Conservation (phyloP, 1,140 invertebrate species). For the Sipha flava region DNA sequence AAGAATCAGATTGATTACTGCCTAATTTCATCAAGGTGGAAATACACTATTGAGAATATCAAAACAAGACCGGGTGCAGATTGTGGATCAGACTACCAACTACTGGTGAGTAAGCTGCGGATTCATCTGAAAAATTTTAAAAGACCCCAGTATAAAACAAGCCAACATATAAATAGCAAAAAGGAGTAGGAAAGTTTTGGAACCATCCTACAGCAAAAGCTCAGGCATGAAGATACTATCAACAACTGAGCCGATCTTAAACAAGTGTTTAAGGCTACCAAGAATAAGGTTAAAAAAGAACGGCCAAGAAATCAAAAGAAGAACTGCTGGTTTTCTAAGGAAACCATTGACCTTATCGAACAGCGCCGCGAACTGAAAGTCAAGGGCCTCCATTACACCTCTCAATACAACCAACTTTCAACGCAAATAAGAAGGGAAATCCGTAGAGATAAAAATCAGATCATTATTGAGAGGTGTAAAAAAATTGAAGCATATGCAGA, state of each 20-base stretch:
- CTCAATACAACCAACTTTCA: not conserved
- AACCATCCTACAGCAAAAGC: not conserved
- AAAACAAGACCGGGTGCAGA: conserved; percentile 33
- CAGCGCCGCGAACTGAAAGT: conserved; percentile 3
- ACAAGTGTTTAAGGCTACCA: not conserved
- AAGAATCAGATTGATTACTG: conserved; percentile 38
- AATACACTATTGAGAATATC: conserved; percentile 25
- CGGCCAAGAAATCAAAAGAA: conserved; percentile 9
- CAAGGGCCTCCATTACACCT: not conserved
- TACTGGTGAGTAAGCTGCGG: conserved; percentile 6
- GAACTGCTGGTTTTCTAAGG: not conserved
- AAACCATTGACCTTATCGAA: conserved; percentile 14
- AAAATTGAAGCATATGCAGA: not conserved
- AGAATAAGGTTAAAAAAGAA: conserved; percentile 9
- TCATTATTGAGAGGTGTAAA: not conserved
- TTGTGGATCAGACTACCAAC: conserved; percentile 33
- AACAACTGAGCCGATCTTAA: conserved; percentile 8
- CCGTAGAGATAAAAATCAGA: conserved; percentile 6
- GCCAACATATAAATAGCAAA: not conserved
- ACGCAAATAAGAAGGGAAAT: not conserved
- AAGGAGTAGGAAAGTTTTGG: not conserved
- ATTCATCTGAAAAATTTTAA: conserved; percentile 3
- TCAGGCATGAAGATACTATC: not conserved
- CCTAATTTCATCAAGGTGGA: conserved; percentile 18
- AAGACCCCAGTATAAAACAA: not conserved